phyloP scores from a whole-genome alignment of 35 echinoderm and acorn worm genomes.

The Apostichopus californicus region DNA sequence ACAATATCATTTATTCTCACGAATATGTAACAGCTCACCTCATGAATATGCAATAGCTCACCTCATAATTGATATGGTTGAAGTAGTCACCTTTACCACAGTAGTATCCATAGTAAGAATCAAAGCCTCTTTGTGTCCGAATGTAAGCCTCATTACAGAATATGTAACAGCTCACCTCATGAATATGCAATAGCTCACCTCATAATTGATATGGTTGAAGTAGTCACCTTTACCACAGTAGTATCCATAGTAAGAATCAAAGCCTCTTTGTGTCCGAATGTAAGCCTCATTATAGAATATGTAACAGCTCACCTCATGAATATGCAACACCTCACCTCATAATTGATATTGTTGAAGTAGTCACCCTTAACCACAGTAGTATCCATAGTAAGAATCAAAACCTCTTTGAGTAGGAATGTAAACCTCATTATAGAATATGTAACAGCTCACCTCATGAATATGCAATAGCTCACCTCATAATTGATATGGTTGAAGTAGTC shows the following conservation, averaged over 20 bases:
- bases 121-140: constrained; percentile 82
- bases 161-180: too few species aligned
- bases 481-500: constrained; percentile 83
- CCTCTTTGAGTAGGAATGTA: constrained; percentile 82
- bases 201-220: constrained; percentile 62
- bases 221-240: constrained; percentile 89
- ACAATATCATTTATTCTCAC: too few species aligned
- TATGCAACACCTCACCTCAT: constrained; percentile 5
- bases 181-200: background rate
- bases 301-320: too few species aligned
- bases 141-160: constrained; percentile 64
- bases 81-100: constrained; percentile 86
- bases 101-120: constrained; percentile 92
- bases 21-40: too few species aligned
- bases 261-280: constrained; percentile 76
- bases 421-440: constrained; percentile 33
- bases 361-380: constrained; percentile 87
- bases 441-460: too few species aligned
- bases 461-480: constrained; percentile 1
- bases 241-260: constrained; percentile 93
- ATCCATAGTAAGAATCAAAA: constrained; percentile 90
- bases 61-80: constrained; percentile 56
- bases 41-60: background rate
- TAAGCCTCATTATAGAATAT: constrained; percentile 67
- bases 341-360: constrained; percentile 71